Evolutionary conservation across 2,113 vertebrate genomes (phyloP).

Genomic region (rat (Rattus norvegicus)): DNA sequence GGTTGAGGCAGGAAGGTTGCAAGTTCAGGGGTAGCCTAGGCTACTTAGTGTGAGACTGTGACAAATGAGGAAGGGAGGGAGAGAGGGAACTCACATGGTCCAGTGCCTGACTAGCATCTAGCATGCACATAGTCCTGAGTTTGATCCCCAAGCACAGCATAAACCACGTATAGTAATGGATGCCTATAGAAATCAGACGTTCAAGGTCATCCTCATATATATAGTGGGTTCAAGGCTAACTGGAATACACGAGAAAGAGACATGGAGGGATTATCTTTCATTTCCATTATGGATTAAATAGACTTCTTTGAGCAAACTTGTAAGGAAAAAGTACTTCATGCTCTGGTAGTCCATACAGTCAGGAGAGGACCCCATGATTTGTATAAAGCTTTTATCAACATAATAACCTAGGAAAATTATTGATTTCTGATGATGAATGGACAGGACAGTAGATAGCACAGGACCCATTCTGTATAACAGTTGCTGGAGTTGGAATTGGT

Average conservation of each 20-base stretch:
- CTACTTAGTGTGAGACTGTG: not conserved
- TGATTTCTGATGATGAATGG: not conserved
- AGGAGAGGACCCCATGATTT: slow-evolving; percentile 19
- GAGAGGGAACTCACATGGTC: not conserved
- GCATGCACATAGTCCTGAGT: not conserved
- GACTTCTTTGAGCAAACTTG: not conserved
- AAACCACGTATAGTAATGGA: not conserved
- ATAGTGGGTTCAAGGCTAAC: not conserved
- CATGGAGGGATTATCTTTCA: not conserved
- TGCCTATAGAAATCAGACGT: not conserved
- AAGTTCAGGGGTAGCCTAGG: not conserved
- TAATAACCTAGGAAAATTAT: not conserved
- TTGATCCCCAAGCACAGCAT: not conserved
- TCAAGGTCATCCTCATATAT: not conserved
- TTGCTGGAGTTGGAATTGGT: not conserved
- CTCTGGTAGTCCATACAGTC: not conserved
- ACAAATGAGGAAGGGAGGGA: not conserved
- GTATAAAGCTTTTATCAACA: slow-evolving; percentile 32
- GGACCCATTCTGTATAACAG: not conserved
- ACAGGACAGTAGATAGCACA: not conserved
- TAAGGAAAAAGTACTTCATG: not conserved
- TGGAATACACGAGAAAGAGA: not conserved
- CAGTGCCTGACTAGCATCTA: not conserved
- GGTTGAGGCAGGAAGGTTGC: not conserved
- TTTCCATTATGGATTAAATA: slow-evolving; percentile 20